Evolutionary conservation across 2,888 invertebrate species (phyloP), one percentile per base, ranked within the genome.

Genomic region (Ypsolopha sequella): DNA sequence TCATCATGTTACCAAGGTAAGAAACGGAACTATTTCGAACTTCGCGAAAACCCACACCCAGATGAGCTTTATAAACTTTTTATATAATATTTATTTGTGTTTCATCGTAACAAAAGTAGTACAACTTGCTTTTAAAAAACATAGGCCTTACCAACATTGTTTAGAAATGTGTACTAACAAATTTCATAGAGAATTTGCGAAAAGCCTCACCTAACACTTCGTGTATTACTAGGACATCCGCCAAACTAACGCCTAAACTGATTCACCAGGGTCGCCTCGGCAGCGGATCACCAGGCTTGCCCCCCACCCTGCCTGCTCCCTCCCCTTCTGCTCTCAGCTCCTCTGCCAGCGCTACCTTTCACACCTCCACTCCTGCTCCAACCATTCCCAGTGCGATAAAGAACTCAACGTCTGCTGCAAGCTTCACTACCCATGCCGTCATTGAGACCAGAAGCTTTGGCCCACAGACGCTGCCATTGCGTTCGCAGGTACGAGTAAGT

Each of bases 221-320:
- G 2, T 24, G 2, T n/a, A 39, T 39, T 39, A n/a, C 3, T 39
- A 39, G 39, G 6, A 71, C 89, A 53, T 73, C 76, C 62, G 73
- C 82, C 62, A 85, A 84, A 61, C 77, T 39, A 39, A 39, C 11
- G 39, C 39, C 39, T 39, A 51, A 44, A 35, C 11, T 53, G 11
- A 33, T n/a, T 36, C 43, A 7, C 10, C 60, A 85, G 86, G 85
- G 82, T 60, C 85, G 85, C 44, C 73, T 86, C 39, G 80, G 80
- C 52, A 80, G 59, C 45, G 76, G 77, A 34, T 84, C 91, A 54
- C 89, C 90, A 9, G 92, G 92, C 9, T 89, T 92, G n/a, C 92
- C 92, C 1, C 92, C 92, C 34, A 91, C 91, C 34, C 71, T 92
- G 43, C 92, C 92, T 10, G 92, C 92, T 0, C 92, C 92, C 0